Base-by-base conservation (phyloP, 2,888 invertebrate species). In the Saturnia japonica region DNA sequence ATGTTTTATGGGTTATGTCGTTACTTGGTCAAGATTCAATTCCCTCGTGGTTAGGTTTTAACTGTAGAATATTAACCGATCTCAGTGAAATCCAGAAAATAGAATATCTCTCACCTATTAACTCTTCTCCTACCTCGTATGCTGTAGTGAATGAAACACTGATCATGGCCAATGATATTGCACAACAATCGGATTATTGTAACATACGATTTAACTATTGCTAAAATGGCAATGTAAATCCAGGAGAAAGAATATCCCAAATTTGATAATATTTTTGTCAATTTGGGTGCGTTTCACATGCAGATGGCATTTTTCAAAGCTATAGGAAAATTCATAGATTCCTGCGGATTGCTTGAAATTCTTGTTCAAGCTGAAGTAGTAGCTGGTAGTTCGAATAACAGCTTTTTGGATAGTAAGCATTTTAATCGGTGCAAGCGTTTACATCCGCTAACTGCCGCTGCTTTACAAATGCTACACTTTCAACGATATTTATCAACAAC, bases 341-440 rank as follows among this genome's bases (percentile, higher is more conserved):
- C 40, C 51, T 19, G 81, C 80, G 84, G 84, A 73, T 75, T 86
- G 74, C 67, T 78, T 19, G 75, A 84, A 14, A 78, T 83, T 60
- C 8, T 82, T 43, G 82, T 85, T 19, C 71, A 83, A 77, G 75
- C 78, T 47, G 82, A 82, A 71, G 76, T 73, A 70, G 68, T 85
- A 76, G 84, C 83, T 0, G 73, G 71, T 1, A 83, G 84, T 19
- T 86, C 85, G 0, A 73, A 78, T 68, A 76, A 78, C 72, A 76
- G 82, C 34, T 85, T 85, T 72, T 73, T 86, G 9, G 78, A 79
- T 19, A 75, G 85, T 68, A 86, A 85, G 69, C 81, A 85, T 74
- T 85, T 83, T 57, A 86, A 85, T 77, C 78, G 84, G 0, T 85
- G 85, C 67, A 84, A 85, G 74, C 79, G 83, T 0, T 62, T 84